A percentile compares a stretch with the other conserved stretches of the same genome.
Conservation (phyloP, 2,888 invertebrate species). For the Clanis bilineata region DNA sequence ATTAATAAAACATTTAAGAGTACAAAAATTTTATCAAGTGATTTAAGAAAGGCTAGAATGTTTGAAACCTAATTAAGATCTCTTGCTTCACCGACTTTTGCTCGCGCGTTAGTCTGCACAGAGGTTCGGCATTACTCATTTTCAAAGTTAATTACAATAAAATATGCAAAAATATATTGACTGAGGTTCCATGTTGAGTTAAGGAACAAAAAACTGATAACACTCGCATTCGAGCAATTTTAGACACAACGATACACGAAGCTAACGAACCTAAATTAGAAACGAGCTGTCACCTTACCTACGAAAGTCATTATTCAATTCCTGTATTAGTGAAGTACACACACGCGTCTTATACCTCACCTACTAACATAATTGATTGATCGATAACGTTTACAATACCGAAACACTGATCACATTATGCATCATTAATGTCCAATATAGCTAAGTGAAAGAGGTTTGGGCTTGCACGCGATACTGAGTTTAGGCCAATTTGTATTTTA, state of each 20-base stretch:
- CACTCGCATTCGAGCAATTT: neutral
- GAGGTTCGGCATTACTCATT: too few species aligned
- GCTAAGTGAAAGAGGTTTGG: conserved; percentile 31
- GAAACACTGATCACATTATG: conserved; percentile 32
- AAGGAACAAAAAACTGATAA: too few species aligned
- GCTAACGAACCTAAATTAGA: neutral
- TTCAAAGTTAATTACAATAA: too few species aligned
- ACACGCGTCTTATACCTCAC: neutral
- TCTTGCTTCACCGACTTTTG: too few species aligned
- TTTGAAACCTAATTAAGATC: neutral
- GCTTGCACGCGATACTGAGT: conserved; percentile 35
- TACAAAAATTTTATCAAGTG: neutral
- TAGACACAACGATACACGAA: neutral
- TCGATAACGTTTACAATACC: conserved; percentile 31
- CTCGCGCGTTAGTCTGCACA: too few species aligned
- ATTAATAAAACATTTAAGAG: neutral
- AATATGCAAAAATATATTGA: too few species aligned
- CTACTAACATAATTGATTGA: conserved; percentile 25
- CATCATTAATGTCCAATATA: conserved; percentile 34
- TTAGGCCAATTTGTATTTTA: conserved; percentile 38
- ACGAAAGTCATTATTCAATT: neutral
- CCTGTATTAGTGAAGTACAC: neutral
- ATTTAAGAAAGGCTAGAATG: neutral
- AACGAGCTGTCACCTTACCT: neutral
- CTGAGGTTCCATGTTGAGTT: too few species aligned